Base-by-base conservation (phyloP, 2,113 vertebrate species). In the Donacobius atricapilla region DNA sequence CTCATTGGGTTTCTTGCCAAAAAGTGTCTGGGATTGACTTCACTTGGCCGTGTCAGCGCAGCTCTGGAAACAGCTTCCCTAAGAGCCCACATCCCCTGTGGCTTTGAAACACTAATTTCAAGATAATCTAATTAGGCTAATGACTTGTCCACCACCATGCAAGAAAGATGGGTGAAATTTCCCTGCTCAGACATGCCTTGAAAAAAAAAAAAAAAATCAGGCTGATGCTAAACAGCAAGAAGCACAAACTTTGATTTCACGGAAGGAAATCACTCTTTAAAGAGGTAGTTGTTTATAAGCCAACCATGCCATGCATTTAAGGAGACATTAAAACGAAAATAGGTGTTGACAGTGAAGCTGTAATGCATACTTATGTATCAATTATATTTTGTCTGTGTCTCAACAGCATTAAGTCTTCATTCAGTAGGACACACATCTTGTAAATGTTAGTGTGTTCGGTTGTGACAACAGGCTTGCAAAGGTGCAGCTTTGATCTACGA, bases 41-140 rank as follows among this genome's bases (percentile, higher is more conserved):
- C 16, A 8, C 35, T 89, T 58, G 51, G 13, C 61, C 1, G 0
- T 30, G 45, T 61, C 15, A 75, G 53, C 0, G 0, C 28, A 54
- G 18, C 44, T 57, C 69, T 63, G 25, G 11, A 77, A 70, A 70
- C 1, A 1, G 22, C 35, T 73, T 77, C 21, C 35, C 28, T 33
- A 39, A 58, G 20, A 78, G 23, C 15, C 7, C 0, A 0, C 6
- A 48, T 90, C 11, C 15, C 39, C 42, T 5, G 12, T n/a, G 60
- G 44, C 35, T 87, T 81, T 87, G 77, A 87, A 95, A 87, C 0
- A 35, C 77, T 75, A 93, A 93, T 92, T 93, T 50, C 56, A 93
- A 42, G 33, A 27, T 91, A 84, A 93, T 84, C 56, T 91, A 95
- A 91, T 96, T 82, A 93, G 81, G 65, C 42, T 87, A 87, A 92